Percentiles rank a stretch among this genome's conserved stretches.
phyloP scores from a whole-genome alignment of 2,888 invertebrate genomes.

The Venustoraphidia nigricollis region DNA sequence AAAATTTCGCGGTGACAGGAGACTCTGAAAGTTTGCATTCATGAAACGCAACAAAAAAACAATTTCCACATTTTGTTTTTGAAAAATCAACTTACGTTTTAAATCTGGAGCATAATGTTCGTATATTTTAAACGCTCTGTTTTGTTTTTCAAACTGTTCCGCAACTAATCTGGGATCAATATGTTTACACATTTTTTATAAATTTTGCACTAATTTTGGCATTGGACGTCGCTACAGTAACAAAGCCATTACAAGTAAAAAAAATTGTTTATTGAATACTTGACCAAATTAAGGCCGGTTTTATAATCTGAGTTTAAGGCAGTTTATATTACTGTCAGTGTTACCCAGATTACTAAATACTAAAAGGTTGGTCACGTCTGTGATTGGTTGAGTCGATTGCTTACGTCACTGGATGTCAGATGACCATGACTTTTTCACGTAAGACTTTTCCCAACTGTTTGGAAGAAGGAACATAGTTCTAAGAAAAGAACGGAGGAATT shows the following conservation, averaged over 20 bases:
- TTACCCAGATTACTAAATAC: too few relatives aligned
- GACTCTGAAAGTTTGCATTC: neutral
- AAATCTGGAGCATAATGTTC: neutral
- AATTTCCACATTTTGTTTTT: neutral
- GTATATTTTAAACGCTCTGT: neutral
- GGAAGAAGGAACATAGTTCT: too few relatives aligned
- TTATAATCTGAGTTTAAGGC: too few relatives aligned
- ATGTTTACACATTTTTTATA: neutral
- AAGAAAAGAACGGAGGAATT: too few relatives aligned
- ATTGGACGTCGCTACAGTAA: neutral
- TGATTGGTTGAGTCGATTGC: too few relatives aligned
- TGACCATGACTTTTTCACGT: too few relatives aligned
- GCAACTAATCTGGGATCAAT: neutral
- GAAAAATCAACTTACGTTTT: neutral
- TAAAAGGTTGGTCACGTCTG: too few relatives aligned
- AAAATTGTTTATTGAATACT: too few relatives aligned
- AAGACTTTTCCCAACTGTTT: too few relatives aligned
- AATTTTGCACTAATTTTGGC: neutral
- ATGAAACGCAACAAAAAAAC: neutral
- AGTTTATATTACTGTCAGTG: too few relatives aligned
- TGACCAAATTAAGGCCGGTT: too few relatives aligned
- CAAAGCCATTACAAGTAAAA: neutral
- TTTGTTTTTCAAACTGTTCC: neutral
- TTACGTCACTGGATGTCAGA: too few relatives aligned
- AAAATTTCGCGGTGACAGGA: constrained; percentile 21